These are phyloP conservation scores for Hetaerina titia DNA, from an alignment of 2,888 invertebrate genomes.

Conservation along the genomic window DNA sequence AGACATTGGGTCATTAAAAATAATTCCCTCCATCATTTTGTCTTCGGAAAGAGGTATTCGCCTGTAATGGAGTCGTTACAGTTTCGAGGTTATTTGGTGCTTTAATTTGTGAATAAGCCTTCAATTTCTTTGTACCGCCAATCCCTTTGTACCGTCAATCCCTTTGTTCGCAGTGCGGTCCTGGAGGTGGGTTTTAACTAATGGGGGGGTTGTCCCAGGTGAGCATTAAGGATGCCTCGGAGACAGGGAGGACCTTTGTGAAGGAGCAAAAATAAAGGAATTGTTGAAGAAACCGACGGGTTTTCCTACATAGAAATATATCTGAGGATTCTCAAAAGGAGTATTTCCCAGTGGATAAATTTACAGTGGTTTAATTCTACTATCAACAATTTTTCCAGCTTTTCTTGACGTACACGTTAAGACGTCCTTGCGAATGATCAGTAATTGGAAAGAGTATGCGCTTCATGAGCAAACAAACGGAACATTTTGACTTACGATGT, in stretches of 20 bases:
- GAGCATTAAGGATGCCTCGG: background rate
- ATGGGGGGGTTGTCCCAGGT: background rate
- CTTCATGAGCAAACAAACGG: too few relatives aligned
- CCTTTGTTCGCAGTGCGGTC: background rate
- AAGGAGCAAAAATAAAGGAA: background rate
- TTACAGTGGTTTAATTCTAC: background rate
- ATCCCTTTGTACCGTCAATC: too few relatives aligned
- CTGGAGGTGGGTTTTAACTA: background rate
- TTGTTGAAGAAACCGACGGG: background rate
- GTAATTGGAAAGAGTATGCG: too few relatives aligned
- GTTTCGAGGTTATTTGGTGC: background rate
- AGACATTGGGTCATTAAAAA: background rate
- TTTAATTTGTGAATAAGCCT: conserved; percentile 20
- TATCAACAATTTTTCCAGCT: too few relatives aligned
- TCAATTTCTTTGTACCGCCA: background rate
- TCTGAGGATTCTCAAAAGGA: background rate
- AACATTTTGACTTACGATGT: too few relatives aligned
- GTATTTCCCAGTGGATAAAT: background rate
- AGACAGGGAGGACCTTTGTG: background rate
- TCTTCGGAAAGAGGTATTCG: background rate
- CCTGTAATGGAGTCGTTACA: background rate
- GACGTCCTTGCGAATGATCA: too few relatives aligned
- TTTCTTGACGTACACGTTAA: too few relatives aligned
- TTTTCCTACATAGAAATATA: background rate
- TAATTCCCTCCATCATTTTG: background rate